These are phyloP conservation scores for Nasonia vitripennis DNA, from an alignment of 1,140 invertebrate species.

Conservation along the genomic window DNA sequence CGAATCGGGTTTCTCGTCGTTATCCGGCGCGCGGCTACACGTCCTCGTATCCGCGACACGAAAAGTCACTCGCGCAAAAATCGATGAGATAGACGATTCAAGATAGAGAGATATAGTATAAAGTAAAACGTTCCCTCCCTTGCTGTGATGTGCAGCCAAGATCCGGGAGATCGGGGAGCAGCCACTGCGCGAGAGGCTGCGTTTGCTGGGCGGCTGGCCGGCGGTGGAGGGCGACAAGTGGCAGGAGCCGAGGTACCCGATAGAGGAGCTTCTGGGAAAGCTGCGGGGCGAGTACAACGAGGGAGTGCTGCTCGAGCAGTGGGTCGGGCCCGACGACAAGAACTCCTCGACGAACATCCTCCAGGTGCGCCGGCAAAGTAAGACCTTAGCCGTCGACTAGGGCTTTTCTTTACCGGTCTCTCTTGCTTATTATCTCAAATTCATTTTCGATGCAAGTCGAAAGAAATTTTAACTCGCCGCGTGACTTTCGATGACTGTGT, in stretches of 20 bases:
- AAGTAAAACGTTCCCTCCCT: neutral
- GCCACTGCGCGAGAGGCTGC: slow-evolving; percentile 79
- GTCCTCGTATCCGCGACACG: no score
- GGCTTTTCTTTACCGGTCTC: slow-evolving; percentile 9
- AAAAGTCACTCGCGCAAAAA: no score
- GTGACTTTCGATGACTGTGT: neutral
- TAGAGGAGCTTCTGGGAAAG: slow-evolving; percentile 82
- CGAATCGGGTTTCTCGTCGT: no score
- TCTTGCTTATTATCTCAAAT: neutral
- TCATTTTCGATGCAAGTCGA: neutral
- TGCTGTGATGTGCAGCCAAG: slow-evolving; percentile 76
- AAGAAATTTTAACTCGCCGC: neutral
- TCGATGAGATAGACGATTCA: neutral
- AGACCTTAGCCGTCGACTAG: slow-evolving; percentile 65
- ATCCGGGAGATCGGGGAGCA: slow-evolving; percentile 82
- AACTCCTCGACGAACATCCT: slow-evolving; percentile 90
- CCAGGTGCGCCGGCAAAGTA: slow-evolving; percentile 81
- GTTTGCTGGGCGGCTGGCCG: slow-evolving; percentile 85
- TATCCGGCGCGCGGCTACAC: no score
- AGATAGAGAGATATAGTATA: neutral
- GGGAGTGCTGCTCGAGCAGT: slow-evolving; percentile 85
- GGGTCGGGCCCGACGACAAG: slow-evolving; percentile 90
- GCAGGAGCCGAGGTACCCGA: slow-evolving; percentile 75
- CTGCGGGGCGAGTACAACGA: slow-evolving; percentile 84
- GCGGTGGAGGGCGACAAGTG: slow-evolving; percentile 80